These are phyloP conservation scores for Silurus meridionalis DNA, from an alignment of 2,113 vertebrate species.

Conservation along the genomic window DNA sequence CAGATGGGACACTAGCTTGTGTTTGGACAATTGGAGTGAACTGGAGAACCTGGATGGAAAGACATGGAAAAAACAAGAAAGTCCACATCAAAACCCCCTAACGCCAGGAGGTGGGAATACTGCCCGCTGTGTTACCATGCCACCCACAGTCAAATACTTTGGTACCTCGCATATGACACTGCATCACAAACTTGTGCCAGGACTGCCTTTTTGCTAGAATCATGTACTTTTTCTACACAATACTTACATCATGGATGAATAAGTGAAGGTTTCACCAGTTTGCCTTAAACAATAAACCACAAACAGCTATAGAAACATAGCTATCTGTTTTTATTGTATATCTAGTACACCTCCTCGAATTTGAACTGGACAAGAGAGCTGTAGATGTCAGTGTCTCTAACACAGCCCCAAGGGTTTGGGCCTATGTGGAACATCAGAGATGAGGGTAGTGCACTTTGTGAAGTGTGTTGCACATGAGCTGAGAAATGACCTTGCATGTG, in stretches of 20 bases:
- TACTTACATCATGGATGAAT: neutral
- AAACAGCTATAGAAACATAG: neutral
- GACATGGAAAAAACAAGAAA: neutral
- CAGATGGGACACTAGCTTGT: neutral
- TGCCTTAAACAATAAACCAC: neutral
- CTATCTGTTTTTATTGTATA: conserved; percentile 9
- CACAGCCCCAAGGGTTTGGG: neutral
- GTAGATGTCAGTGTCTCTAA: conserved; percentile 20
- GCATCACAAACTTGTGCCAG: neutral
- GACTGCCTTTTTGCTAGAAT: neutral
- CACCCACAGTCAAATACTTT: neutral
- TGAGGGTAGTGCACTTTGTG: conserved; percentile 1
- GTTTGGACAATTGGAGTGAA: neutral
- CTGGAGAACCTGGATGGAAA: neutral
- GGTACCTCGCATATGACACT: neutral
- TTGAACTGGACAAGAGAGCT: neutral
- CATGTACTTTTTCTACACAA: neutral
- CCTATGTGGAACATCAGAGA: conserved; percentile 10
- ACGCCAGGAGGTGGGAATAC: neutral
- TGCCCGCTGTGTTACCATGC: neutral
- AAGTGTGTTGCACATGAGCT: conserved; percentile 1
- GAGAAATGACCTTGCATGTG: conserved; percentile 48
- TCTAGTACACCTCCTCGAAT: neutral
- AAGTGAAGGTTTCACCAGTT: neutral
- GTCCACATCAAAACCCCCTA: neutral